Evolutionary conservation across 2,888 invertebrate genomes (phyloP), one percentile per base, ranked within the genome.

Genomic region (Camponotus fellah): DNA sequence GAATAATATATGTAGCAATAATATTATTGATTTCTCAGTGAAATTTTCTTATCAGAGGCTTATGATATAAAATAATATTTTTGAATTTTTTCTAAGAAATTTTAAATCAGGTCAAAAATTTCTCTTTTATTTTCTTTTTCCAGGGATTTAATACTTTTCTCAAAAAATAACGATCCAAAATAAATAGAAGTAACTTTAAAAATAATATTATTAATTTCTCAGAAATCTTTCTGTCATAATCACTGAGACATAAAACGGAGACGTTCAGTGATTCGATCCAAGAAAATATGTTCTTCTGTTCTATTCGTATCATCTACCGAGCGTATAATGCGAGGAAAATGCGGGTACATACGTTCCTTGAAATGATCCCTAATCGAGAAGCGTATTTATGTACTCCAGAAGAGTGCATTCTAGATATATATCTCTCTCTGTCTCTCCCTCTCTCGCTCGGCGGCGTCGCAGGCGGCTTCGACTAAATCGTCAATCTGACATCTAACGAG

Each of bases 401-500:
- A 79, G 53, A 53, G 43, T 32, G 34, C 37, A 58, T 32, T 14
- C 43, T 21, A 12, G 46, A 34, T 46, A 37, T 77, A 37, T n/a
- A 2, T 46, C n/a, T n/a, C 49, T 49, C 49, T 49, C 17, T 49
- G 17, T 49, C 49, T 49, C 49, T 26, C 58, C n/a, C 17, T 53
- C 53, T 53, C 49, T 26, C 58, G 79, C 9, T 58, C 43, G 60
- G 6, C 56, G 74, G 58, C 74, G 58, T 77, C 46, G 77, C 76
- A 56, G 65, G 68, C 80, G 60, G 58, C 72, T 77, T 69, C 40
- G 58, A 74, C 80, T 76, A 62, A 68, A 69, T 69, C 77, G 74
- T 62, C 32, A 68, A 66, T 66, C 62, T 58, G 87, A 77, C 66
- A 68, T 82, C 84, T 87, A 84, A 86, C 86, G 84, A 87, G 87